Evolutionary conservation across 2,797 vertebrate species (phyloP).

Genomic region (Hypotaenidia philippensis): DNA sequence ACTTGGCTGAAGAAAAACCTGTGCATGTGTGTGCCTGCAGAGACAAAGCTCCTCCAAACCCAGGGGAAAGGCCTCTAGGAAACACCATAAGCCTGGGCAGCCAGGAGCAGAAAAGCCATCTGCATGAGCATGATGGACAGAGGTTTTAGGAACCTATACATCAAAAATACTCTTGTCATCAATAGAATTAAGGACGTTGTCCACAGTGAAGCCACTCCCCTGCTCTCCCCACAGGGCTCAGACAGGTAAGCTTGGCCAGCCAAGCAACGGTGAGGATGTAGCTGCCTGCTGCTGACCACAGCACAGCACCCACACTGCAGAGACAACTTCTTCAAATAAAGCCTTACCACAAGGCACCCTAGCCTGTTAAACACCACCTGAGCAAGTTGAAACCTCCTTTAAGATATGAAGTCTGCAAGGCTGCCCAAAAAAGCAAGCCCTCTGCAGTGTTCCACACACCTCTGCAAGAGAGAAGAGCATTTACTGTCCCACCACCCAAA

Average conservation of each 20-base stretch:
- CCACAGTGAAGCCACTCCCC: not conserved
- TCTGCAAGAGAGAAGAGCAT: rapidly evolving
- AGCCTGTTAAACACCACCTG: not conserved
- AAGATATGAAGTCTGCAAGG: not conserved
- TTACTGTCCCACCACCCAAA: not conserved
- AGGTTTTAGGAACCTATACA: not conserved
- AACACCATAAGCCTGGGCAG: rapidly evolving
- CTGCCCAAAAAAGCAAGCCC: not conserved
- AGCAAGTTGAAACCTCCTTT: too few relatives aligned
- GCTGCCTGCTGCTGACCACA: rapidly evolving
- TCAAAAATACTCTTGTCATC: rapidly evolving
- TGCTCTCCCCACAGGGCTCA: rapidly evolving
- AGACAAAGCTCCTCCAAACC: not conserved
- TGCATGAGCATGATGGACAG: not conserved
- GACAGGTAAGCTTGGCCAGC: not conserved
- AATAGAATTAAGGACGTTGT: not conserved
- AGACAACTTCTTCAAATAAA: not conserved
- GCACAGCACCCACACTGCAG: not conserved
- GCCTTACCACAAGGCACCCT: not conserved
- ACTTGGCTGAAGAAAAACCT: not conserved
- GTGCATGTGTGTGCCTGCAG: not conserved
- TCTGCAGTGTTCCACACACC: not conserved
- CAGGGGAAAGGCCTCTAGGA: not conserved
- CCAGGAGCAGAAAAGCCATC: not conserved
- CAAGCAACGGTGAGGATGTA: not conserved